Base-by-base conservation (phyloP, 2,797 vertebrate species). In the Oophaga sylvatica region DNA sequence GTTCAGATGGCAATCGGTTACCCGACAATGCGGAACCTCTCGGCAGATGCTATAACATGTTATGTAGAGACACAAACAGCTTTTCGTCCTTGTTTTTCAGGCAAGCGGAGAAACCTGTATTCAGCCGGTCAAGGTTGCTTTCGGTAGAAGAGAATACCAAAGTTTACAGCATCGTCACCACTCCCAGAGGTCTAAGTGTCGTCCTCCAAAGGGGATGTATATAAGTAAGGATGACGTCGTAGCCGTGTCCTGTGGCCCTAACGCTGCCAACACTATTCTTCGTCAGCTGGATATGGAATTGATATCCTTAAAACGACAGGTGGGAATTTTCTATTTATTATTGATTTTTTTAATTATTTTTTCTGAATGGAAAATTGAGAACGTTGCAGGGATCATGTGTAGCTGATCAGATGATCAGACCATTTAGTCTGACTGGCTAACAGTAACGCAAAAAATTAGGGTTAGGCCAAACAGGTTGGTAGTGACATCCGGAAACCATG, bases 201-300 rank as follows among this genome's bases (percentile, higher is more conserved):
- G 98, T 2, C 98, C 98, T 1, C 98, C 98, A 5, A 99, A 99
- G 94, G 98, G 98, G 95, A 99, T 99, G 98, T 99, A 96, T 93
- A 94, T 99, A 92, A 98, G 95, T 78, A 98, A 98, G 93, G 98
- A 99, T 92, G 98, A 99, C 79, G 98, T 99, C 87, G 95, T 98
- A 91, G 97, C 97, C 1, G 96, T 99, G 71, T 99, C 98, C 91
- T 99, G 97, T 94, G 97, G 97, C 87, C 94, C 96, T 90, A 97
- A 95, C 26, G 97, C 98, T 26, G 98, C 98, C 91, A 98, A 95
- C 94, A 97, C 97, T 22, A 96, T 99, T 87, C 96, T 99, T 83
- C 95, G 98, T 78, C 97, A 98, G 91, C 95, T 99, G 93, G 98
- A 99, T 94, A 97, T 98, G 97, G 97, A 99, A 92, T 93, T 99